Conservation (phyloP, 2,797 vertebrate species). For the Perodicticus potto region DNA sequence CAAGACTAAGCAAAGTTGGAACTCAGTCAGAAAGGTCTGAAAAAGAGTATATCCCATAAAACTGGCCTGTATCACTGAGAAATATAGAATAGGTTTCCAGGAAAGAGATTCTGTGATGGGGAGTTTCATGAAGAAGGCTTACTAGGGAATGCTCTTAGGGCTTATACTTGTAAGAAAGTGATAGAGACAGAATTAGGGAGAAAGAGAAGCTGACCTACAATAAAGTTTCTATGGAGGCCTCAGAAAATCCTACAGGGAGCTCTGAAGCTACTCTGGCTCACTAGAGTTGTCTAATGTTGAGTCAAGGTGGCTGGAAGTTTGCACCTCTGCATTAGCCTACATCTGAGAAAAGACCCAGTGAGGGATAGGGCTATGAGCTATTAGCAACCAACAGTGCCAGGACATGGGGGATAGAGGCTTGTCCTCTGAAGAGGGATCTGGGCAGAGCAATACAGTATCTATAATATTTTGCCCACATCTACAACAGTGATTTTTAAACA, state of each 20-base stretch:
- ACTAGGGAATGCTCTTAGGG: not conserved
- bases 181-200: not conserved
- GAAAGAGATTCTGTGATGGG: not conserved
- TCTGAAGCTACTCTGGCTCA: not conserved
- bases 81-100: not conserved
- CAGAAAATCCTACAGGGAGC: not conserved
- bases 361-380: not conserved
- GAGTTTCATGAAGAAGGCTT: not conserved
- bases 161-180: not conserved
- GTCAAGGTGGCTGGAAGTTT: not conserved
- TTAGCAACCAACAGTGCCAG: rapidly evolving
- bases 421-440: not conserved
- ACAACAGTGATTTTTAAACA: too few relatives aligned
- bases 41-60: not conserved
- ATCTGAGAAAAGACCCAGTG: not conserved
- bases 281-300: not conserved
- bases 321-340: not conserved
- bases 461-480: not conserved
- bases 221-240: not conserved
- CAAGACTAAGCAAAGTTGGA: not conserved
- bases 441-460: not conserved
- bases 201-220: not conserved
- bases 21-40: not conserved
- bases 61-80: not conserved
- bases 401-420: not conserved